phyloP scores from a whole-genome alignment of 2,888 invertebrate genomes.

The Psylliodes chrysocephalus region DNA sequence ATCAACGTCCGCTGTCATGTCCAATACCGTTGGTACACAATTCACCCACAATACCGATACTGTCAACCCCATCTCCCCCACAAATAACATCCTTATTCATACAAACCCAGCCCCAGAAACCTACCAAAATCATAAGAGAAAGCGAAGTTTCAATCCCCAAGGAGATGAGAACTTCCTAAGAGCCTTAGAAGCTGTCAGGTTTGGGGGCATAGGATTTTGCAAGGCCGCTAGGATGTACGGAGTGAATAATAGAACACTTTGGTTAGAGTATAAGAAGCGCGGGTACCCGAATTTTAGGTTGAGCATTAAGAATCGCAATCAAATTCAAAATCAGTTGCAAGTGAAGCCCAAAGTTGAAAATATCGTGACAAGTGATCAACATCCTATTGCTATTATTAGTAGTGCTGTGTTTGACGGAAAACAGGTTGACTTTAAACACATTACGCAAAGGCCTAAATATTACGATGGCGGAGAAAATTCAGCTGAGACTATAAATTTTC shows the following conservation, averaged over 20 bases:
- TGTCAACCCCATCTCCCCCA: conserved; percentile 63
- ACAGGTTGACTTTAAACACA: conserved; percentile 74
- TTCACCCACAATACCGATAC: conserved; percentile 33
- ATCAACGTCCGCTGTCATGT: conserved; percentile 67
- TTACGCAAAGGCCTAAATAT: conserved; percentile 65
- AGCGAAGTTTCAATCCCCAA: conserved; percentile 82
- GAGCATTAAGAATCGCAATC: conserved; percentile 80
- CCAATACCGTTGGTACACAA: conserved; percentile 35
- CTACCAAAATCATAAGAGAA: conserved; percentile 66
- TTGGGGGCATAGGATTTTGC: conserved; percentile 86
- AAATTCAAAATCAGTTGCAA: conserved; percentile 65
- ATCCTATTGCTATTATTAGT: conserved; percentile 74
- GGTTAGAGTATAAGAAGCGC: conserved; percentile 86
- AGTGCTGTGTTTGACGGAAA: conserved; percentile 74
- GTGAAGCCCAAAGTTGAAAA: conserved; percentile 61
- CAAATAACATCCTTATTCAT: conserved; percentile 56
- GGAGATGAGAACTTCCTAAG: conserved; percentile 85
- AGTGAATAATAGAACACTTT: conserved; percentile 85
- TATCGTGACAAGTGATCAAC: conserved; percentile 57
- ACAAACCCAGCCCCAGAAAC: conserved; percentile 33
- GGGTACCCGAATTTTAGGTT: conserved; percentile 85
- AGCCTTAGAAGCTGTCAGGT: conserved; percentile 83
- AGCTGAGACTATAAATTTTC: conserved; percentile 70
- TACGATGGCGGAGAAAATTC: conserved; percentile 51
- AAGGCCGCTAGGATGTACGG: conserved; percentile 86